Base-by-base conservation (phyloP, 2,888 invertebrate species). In the Agrilus cyanescens region DNA sequence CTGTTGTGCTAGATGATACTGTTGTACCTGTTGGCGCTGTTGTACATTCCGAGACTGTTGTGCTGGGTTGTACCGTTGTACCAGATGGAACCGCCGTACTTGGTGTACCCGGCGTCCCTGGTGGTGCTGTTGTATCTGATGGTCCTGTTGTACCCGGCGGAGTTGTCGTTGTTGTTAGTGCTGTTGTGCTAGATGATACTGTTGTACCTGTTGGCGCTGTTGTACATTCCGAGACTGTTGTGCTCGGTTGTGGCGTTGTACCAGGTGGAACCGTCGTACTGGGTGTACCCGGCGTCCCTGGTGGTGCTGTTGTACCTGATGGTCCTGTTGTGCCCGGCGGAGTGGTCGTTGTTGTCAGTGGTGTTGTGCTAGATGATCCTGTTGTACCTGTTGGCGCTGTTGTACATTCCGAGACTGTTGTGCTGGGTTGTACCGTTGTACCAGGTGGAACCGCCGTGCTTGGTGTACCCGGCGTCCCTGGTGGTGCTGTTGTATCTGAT, bases 61-160 rank as follows among this genome's bases (percentile, higher is more conserved):
- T 20, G 2, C 2, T 7, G 5, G 20, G 4, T 20, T 46, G 36
- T 31, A 33, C 25, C 10, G 10, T 31, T 14, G 43, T 13, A n/a
- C 37, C 8, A 7, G 38, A 4, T 4, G 33, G n/a, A 12, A 38
- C 45, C 12, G 38, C 39, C 30, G 39, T 20, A 32, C 38, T 14
- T 20, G 33, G 30, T 13, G 43, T 30, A 8, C 34, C 32, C 39
- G 43, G 25, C 5, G 38, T 12, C 4, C 32, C 18, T 20, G n/a
- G 6, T 13, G 40, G n/a, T 16, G 25, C 18, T 8, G 44, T 32
- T 20, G 42, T 41, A 32, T 15, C 38, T 29, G 42, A 16, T 10
- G 18, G 12, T 13, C 12, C 7, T 6, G 40, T 14, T 35, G 36
- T 3, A 29, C 37, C 16, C 33, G 18, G n/a, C n/a, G n/a, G 25